Conservation (phyloP, 2,888 invertebrate species). For the Ceraclea dissimilis region DNA sequence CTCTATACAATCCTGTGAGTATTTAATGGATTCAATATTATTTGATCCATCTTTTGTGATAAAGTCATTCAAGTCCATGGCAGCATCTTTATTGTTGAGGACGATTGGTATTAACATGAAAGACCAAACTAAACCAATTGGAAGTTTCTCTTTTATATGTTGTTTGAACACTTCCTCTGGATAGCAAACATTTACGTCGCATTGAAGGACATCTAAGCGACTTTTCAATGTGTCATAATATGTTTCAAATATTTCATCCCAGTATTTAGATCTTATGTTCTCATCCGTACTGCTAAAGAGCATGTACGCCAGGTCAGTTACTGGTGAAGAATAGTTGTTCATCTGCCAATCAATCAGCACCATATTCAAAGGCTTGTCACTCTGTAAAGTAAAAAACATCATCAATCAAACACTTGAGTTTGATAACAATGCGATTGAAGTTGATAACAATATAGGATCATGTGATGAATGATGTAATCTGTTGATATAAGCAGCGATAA, state of each 20-base stretch:
- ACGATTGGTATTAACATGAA: constrained; percentile 1
- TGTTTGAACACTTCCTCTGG: constrained; percentile 4
- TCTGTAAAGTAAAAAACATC: constrained; percentile 13
- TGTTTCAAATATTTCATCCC: constrained; percentile 3
- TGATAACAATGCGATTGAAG: background rate
- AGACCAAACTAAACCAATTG: constrained; percentile 3
- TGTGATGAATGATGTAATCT: too few species aligned
- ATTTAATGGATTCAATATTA: background rate
- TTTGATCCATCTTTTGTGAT: background rate
- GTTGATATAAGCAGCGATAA: too few species aligned
- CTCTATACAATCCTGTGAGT: constrained; percentile 2
- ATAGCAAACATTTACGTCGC: constrained; percentile 5
- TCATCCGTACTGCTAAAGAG: constrained; percentile 11
- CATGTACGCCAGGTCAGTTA: constrained; percentile 7
- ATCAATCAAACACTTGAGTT: background rate
- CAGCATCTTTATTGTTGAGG: constrained; percentile 3
- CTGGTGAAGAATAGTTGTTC: constrained; percentile 9
- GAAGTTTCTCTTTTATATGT: constrained; percentile 8
- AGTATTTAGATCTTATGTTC: constrained; percentile 5
- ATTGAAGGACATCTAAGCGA: background rate
- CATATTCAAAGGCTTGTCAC: constrained; percentile 12
- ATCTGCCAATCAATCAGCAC: constrained; percentile 19
- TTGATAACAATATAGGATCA: too few species aligned
- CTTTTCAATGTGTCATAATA: constrained; percentile 8
- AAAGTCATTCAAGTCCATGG: constrained; percentile 2